A percentile compares a stretch with the other conserved stretches of the same genome.
phyloP scores from a whole-genome alignment of 2,113 vertebrate genomes.

The Cryptoleucopteryx plumbea region DNA sequence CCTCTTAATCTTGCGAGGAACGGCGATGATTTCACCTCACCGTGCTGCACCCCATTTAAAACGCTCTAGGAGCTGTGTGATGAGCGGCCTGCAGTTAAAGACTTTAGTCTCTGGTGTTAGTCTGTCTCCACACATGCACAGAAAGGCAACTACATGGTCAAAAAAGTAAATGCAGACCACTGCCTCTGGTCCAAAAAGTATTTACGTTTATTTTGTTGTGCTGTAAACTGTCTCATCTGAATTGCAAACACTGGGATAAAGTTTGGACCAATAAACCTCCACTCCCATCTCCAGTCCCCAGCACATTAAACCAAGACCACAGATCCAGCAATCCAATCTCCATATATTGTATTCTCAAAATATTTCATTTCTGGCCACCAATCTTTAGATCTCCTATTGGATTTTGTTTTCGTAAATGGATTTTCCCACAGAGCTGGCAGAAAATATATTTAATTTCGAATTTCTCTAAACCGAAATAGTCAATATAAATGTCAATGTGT shows the following conservation, averaged over 20 bases:
- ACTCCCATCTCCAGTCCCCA: background rate
- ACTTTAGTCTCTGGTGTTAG: fast-evolving
- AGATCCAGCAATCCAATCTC: slow-evolving; percentile 62
- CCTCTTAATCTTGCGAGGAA: background rate
- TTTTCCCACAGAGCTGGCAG: slow-evolving; percentile 68
- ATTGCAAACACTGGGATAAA: background rate
- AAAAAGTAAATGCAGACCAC: background rate
- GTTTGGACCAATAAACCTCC: background rate
- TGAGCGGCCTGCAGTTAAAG: background rate
- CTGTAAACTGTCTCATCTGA: background rate
- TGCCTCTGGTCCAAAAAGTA: background rate
- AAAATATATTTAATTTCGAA: slow-evolving; percentile 71
- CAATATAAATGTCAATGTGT: slow-evolving; percentile 55
- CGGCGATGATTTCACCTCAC: fast-evolving
- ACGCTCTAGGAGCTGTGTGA: fast-evolving
- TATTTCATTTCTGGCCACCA: slow-evolving; percentile 70
- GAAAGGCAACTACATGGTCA: background rate
- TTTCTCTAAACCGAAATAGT: slow-evolving; percentile 69
- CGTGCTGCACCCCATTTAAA: background rate
- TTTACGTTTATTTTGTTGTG: background rate
- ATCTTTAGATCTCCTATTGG: slow-evolving; percentile 70
- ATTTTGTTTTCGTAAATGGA: slow-evolving; percentile 73
- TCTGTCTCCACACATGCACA: background rate
- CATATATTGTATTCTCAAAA: slow-evolving; percentile 65
- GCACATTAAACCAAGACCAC: background rate